phyloP scores from a whole-genome alignment of 2,888 invertebrate species.

The Archips xylosteana region DNA sequence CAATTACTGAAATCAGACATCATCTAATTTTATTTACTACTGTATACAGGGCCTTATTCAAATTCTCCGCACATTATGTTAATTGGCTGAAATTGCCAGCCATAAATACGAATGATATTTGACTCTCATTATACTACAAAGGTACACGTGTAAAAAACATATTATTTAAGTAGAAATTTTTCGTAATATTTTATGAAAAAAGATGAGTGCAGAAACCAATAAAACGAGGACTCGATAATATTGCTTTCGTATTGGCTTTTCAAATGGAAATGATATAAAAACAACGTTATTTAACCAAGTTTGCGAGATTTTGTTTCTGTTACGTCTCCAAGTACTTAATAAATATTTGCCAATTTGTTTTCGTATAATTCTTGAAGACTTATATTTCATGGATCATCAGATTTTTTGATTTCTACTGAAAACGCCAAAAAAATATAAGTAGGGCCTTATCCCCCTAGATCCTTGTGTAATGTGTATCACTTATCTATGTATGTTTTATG shows the following conservation, averaged over 20 bases:
- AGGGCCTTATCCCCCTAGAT: too few relatives aligned
- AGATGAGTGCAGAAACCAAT: background rate
- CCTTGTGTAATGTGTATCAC: too few relatives aligned
- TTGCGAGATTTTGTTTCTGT: too few relatives aligned
- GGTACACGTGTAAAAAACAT: background rate
- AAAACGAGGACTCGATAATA: background rate
- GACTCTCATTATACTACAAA: constrained; percentile 14
- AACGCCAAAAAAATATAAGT: too few relatives aligned
- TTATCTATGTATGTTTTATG: too few relatives aligned
- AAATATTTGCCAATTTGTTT: too few relatives aligned
- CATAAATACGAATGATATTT: background rate
- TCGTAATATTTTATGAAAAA: background rate
- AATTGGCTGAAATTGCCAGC: constrained; percentile 5
- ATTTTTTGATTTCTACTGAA: too few relatives aligned
- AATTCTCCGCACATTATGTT: background rate
- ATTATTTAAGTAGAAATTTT: background rate
- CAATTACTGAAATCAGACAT: background rate
- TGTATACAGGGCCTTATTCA: background rate
- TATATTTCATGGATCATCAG: too few relatives aligned
- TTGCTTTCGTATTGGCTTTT: background rate
- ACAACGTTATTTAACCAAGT: too few relatives aligned
- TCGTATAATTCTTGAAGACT: too few relatives aligned
- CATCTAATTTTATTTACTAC: too few relatives aligned
- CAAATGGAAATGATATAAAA: background rate
- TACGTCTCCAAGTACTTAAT: too few relatives aligned